phyloP scores from a whole-genome alignment of 2,888 invertebrate genomes.

The Phasia obesa region DNA sequence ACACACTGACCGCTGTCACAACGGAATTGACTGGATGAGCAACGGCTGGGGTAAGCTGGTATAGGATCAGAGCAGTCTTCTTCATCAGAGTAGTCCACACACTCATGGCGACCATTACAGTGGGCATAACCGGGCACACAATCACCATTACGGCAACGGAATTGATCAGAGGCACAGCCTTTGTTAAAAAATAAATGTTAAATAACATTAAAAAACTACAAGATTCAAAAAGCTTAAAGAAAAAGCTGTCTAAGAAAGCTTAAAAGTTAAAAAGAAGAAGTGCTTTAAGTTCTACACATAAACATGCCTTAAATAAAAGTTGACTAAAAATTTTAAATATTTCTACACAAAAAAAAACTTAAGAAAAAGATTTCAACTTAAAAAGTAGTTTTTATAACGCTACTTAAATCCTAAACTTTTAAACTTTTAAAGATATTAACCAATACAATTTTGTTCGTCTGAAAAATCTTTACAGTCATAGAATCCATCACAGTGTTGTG shows the following conservation, averaged over 20 bases:
- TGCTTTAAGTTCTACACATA: conserved; percentile 53
- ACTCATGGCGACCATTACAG: conserved; percentile 87
- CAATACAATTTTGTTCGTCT: conserved; percentile 93
- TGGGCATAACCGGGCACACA: conserved; percentile 86
- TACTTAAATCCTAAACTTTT: conserved; percentile 17
- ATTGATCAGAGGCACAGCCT: conserved; percentile 87
- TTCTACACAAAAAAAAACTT: neutral
- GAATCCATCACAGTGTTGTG: conserved; percentile 92
- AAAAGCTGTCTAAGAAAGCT: conserved; percentile 39
- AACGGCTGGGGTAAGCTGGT: conserved; percentile 73
- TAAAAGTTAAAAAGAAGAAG: conserved; percentile 10
- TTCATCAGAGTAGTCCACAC: conserved; percentile 88
- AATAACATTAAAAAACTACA: neutral
- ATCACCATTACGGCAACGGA: conserved; percentile 87
- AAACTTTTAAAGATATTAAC: conserved; percentile 78
- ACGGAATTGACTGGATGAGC: conserved; percentile 80
- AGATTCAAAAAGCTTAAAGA: neutral
- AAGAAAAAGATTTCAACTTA: conserved; percentile 15
- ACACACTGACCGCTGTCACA: conserved; percentile 81
- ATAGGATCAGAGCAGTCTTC: conserved; percentile 82
- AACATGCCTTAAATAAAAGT: conserved; percentile 43
- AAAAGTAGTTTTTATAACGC: neutral
- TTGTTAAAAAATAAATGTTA: conserved; percentile 61
- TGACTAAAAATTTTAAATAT: neutral
- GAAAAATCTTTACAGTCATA: conserved; percentile 96